Percentiles rank a stretch among this genome's conserved stretches.
These are phyloP conservation scores for Eutolmus rufibarbis DNA, from an alignment of 2,888 invertebrate species.

Conservation along the genomic window DNA sequence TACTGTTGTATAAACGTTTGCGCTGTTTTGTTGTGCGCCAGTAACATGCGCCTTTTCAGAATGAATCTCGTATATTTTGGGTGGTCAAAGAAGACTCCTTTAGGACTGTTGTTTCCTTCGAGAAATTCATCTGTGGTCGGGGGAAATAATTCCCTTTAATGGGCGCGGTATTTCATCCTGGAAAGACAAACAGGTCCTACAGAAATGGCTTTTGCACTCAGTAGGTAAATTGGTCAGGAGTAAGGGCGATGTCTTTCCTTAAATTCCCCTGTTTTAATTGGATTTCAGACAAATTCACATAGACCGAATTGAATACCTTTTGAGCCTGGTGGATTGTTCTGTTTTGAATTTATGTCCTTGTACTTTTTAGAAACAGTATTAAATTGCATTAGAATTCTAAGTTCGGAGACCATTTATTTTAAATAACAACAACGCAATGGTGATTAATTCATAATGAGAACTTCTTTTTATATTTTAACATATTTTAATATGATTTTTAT, in stretches of 20 bases:
- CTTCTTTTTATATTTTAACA: too few relatives aligned
- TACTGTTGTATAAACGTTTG: neutral
- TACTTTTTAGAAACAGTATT: neutral
- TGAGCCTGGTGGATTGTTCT: neutral
- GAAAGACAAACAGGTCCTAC: neutral
- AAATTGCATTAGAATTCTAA: neutral
- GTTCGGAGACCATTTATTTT: neutral
- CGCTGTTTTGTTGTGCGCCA: neutral
- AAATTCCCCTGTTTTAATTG: constrained; percentile 7
- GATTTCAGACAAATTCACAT: neutral
- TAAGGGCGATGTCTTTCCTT: neutral
- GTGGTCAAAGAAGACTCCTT: neutral
- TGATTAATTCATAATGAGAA: neutral
- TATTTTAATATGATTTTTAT: too few relatives aligned
- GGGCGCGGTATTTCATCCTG: neutral
- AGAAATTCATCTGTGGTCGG: neutral
- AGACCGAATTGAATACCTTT: neutral
- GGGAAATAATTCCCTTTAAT: neutral
- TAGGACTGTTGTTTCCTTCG: neutral
- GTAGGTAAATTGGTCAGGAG: neutral
- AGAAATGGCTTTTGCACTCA: neutral
- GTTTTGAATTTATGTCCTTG: neutral
- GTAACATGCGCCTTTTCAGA: neutral
- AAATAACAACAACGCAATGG: neutral
- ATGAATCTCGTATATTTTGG: neutral